These are phyloP conservation scores for Prostheceraeus crozeri DNA, from an alignment of 2,888 invertebrate genomes.

Conservation along the genomic window DNA sequence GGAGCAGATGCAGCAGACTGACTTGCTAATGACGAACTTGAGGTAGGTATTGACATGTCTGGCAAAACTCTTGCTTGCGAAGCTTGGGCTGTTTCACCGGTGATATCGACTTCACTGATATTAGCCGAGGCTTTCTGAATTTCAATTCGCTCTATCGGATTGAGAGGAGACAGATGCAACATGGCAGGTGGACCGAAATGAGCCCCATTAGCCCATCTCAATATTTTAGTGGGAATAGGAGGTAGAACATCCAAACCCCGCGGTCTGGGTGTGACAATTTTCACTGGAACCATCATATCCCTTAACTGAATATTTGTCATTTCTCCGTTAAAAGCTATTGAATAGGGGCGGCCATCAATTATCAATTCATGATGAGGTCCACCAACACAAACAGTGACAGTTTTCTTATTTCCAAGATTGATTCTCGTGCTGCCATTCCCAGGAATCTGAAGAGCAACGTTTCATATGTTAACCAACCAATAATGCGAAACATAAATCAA, in stretches of 20 bases:
- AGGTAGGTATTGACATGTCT: no score
- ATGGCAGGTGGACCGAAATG: constrained; percentile 35
- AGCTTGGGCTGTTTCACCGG: no score
- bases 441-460: constrained; percentile 26
- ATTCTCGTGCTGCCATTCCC: constrained; percentile 39
- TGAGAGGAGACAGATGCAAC: constrained; percentile 31
- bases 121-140: neutral
- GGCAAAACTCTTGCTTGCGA: no score
- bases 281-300: neutral
- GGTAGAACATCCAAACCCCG: constrained; percentile 15
- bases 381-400: constrained; percentile 51
- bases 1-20: no score
- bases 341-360: constrained; percentile 70
- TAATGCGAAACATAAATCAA: constrained; percentile 2
- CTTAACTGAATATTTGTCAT: constrained; percentile 24
- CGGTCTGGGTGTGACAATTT: constrained; percentile 26
- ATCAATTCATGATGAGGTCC: constrained; percentile 77
- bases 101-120: no score
- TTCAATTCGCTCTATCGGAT: constrained; percentile 31
- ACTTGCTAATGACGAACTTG: no score
- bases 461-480: constrained; percentile 22
- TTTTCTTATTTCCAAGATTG: constrained; percentile 58
- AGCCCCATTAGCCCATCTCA: constrained; percentile 33
- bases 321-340: constrained; percentile 44
- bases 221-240: constrained; percentile 33